Evolutionary conservation across 2,113 vertebrate species (phyloP).

Genomic region (Hippocampus comes): DNA sequence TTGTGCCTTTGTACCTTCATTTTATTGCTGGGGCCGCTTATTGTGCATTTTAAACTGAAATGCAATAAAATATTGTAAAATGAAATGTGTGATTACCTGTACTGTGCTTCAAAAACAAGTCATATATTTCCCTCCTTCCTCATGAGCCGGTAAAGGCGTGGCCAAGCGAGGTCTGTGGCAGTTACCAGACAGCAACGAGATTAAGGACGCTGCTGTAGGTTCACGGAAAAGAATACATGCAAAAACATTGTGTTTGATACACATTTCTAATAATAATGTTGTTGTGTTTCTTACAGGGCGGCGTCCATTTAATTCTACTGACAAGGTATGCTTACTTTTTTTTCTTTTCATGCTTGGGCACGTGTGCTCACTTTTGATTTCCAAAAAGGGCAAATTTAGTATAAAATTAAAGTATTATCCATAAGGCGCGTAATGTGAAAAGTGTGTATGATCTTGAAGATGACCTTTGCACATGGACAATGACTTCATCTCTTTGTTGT

Average conservation of each 20-base stretch:
- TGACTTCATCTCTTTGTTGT: constrained; percentile 62
- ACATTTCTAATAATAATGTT: constrained; percentile 13
- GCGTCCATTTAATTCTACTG: constrained; percentile 74
- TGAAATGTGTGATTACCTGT: not conserved
- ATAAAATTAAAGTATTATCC: not conserved
- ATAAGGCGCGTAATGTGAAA: not conserved
- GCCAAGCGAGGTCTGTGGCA: constrained; percentile 37
- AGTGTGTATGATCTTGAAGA: constrained; percentile 41
- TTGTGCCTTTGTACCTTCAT: not conserved
- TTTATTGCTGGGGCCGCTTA: too few relatives aligned
- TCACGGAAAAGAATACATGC: constrained; percentile 7
- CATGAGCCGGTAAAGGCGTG: constrained; percentile 59
- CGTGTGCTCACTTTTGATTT: not conserved
- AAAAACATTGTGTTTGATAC: not conserved
- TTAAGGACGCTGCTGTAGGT: constrained; percentile 83
- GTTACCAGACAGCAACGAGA: constrained; percentile 66
- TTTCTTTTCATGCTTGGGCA: constrained; percentile 27
- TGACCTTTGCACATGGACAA: constrained; percentile 53
- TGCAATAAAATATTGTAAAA: not conserved
- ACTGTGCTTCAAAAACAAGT: not conserved
- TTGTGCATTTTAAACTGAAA: not conserved
- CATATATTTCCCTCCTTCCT: not conserved
- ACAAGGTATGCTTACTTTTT: constrained; percentile 58
- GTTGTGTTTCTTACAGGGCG: constrained; percentile 70
- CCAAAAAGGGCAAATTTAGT: not conserved